Conservation (phyloP, 2,888 invertebrate genomes). For the Linnaemya vulpina region DNA sequence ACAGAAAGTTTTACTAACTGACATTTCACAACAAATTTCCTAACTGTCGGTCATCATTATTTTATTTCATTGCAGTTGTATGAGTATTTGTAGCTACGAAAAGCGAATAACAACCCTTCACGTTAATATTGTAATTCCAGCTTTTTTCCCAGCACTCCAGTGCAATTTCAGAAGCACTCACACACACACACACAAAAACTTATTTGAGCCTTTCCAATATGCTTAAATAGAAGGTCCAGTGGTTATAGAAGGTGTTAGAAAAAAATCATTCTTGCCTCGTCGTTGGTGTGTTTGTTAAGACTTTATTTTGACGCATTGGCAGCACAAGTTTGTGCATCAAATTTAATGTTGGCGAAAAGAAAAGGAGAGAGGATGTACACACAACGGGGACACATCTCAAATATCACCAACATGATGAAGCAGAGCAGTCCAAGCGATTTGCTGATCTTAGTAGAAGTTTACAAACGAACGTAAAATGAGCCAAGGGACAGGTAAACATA, state of each 20-base stretch:
- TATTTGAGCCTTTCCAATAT: constrained; percentile 12
- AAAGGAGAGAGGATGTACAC: neutral
- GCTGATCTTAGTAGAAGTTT: neutral
- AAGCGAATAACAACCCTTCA: constrained; percentile 67
- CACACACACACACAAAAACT: neutral
- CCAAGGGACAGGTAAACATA: too few species aligned
- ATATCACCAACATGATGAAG: constrained; percentile 22
- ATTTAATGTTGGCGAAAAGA: constrained; percentile 49
- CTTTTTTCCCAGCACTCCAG: neutral
- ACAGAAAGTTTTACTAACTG: constrained; percentile 70
- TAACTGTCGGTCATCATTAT: constrained; percentile 72
- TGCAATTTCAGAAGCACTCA: neutral
- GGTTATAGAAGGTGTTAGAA: constrained; percentile 26
- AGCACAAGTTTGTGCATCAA: constrained; percentile 63
- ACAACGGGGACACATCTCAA: constrained; percentile 27
- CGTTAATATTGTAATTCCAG: constrained; percentile 27
- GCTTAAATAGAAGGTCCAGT: constrained; percentile 12
- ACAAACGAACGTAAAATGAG: neutral
- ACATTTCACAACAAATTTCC: constrained; percentile 70
- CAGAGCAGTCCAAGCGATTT: constrained; percentile 18
- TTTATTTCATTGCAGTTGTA: constrained; percentile 51
- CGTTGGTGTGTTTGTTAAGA: constrained; percentile 64
- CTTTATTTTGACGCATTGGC: constrained; percentile 68
- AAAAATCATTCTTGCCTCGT: constrained; percentile 45
- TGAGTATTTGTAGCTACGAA: constrained; percentile 24